phyloP scores from a whole-genome alignment of 1,140 invertebrate genomes.

The Nasonia giraulti region DNA sequence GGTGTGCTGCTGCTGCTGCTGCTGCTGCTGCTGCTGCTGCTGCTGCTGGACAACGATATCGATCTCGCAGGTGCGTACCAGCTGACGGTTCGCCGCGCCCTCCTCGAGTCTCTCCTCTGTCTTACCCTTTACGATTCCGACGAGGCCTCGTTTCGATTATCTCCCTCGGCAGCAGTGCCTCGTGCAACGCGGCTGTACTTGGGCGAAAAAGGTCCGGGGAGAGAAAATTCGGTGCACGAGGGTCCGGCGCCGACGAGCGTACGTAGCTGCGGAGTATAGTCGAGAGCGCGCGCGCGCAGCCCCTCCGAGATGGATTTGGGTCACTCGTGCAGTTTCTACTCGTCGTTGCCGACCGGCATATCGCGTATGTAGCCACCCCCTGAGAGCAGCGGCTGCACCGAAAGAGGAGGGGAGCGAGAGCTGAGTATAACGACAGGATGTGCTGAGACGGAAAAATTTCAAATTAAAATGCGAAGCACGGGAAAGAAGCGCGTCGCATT shows the following conservation, averaged over 20 bases:
- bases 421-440: too few species aligned
- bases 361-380: background rate
- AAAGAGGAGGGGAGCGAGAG: background rate
- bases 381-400: too few species aligned
- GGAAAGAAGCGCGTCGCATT: background rate
- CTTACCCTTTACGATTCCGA: too few species aligned
- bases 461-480: constrained; percentile 41
- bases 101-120: background rate
- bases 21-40: too few species aligned
- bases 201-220: too few species aligned
- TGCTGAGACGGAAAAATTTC: too few species aligned
- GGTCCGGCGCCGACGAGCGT: too few species aligned
- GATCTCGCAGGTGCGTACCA: background rate
- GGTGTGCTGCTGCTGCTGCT: background rate
- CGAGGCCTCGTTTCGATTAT: too few species aligned
- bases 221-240: too few species aligned
- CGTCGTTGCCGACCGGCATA: background rate
- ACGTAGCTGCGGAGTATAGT: background rate
- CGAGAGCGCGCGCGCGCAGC: background rate
- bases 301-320: background rate
- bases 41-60: constrained; percentile 1
- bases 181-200: too few species aligned
- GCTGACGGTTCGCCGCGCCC: background rate
- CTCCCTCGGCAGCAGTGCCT: too few species aligned
- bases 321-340: background rate